Percentiles rank a stretch among this genome's conserved stretches.
Conservation (phyloP, 2,888 invertebrate species). For the Anthrax anthrax region DNA sequence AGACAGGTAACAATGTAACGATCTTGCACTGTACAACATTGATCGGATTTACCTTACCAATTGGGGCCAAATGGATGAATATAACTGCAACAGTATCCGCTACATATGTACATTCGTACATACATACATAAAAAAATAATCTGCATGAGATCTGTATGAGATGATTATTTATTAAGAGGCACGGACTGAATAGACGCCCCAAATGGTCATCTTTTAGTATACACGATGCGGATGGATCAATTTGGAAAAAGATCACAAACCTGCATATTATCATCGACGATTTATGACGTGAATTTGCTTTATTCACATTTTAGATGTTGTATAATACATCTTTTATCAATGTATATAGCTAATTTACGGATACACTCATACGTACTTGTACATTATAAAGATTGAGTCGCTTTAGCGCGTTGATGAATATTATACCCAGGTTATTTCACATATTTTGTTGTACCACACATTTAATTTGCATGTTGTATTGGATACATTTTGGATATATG, state of each 20-base stretch:
- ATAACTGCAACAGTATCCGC: background rate
- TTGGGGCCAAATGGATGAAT: background rate
- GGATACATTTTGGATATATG: background rate
- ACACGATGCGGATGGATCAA: conserved; percentile 12
- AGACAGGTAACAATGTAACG: too few relatives aligned
- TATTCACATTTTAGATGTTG: too few relatives aligned
- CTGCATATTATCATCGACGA: conserved; percentile 16
- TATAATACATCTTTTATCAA: background rate
- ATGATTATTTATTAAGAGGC: conserved; percentile 17
- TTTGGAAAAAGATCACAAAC: conserved; percentile 14
- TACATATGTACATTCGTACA: background rate
- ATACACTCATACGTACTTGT: background rate
- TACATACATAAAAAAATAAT: conserved; percentile 6
- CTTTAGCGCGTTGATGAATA: background rate
- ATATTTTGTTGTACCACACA: background rate
- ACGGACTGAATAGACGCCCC: conserved; percentile 17
- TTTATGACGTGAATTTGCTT: conserved; percentile 10
- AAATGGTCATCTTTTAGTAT: conserved; percentile 8
- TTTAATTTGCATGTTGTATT: conserved; percentile 7
- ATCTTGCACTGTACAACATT: too few relatives aligned
- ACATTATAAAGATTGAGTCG: background rate
- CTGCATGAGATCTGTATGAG: conserved; percentile 15
- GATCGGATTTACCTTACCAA: background rate
- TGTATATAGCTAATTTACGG: background rate
- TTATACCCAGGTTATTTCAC: background rate